phyloP scores from a whole-genome alignment of 2,888 invertebrate species.

The Linnaemya tessellans region DNA sequence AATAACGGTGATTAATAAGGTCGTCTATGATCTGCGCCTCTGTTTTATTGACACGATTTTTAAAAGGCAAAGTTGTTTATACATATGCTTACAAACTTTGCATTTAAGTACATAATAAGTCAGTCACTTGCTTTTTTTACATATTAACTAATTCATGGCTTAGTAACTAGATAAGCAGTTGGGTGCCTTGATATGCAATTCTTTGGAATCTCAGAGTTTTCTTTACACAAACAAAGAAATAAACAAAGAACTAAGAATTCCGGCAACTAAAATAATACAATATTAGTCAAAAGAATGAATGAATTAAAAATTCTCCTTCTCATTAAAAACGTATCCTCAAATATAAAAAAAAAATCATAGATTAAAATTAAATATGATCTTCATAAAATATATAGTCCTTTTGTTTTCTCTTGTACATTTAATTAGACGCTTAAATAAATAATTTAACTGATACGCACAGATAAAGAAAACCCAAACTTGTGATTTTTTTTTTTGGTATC shows the following conservation, averaged over 20 bases:
- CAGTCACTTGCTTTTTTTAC: too few relatives aligned
- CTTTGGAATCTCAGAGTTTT: background rate
- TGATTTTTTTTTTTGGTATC: conserved; percentile 27
- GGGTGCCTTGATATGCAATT: background rate
- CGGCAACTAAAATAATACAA: conserved; percentile 11
- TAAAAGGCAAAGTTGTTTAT: too few relatives aligned
- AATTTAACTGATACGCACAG: conserved; percentile 61
- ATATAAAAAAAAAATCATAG: conserved; percentile 6
- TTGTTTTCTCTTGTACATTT: conserved; percentile 58
- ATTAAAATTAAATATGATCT: conserved; percentile 41
- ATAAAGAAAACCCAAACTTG: conserved; percentile 53
- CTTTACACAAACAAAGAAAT: background rate
- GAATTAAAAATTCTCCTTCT: background rate
- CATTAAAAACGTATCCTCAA: conserved; percentile 8
- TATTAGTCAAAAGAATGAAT: conserved; percentile 2
- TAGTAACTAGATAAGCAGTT: background rate
- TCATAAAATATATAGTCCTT: conserved; percentile 44
- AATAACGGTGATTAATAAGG: too few relatives aligned
- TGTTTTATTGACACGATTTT: too few relatives aligned
- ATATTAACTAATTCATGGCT: background rate
- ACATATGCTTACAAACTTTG: too few relatives aligned
- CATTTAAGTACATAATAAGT: too few relatives aligned
- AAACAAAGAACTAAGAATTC: background rate
- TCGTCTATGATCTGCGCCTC: too few relatives aligned
- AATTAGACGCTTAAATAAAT: conserved; percentile 69